Evolutionary conservation across 2,888 invertebrate genomes (phyloP).

Genomic region (Drosophila sordidapex): DNA sequence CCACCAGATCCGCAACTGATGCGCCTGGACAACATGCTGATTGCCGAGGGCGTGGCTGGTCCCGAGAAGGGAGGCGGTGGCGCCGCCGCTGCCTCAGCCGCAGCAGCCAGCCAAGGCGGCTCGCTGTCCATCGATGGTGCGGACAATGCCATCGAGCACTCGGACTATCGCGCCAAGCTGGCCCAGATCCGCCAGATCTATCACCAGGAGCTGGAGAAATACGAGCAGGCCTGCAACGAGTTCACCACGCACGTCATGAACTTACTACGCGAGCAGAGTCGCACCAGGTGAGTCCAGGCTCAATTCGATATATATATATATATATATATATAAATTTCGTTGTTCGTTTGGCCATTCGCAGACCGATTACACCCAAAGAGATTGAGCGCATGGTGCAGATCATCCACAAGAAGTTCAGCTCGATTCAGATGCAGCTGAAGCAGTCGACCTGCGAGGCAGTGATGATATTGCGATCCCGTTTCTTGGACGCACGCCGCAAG

Average conservation of each 20-base stretch:
- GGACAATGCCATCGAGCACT: constrained; percentile 99
- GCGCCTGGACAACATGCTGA: constrained; percentile 99
- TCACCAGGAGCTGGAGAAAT: constrained; percentile 99
- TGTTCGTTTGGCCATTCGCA: constrained; percentile 31
- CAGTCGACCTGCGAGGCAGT: constrained; percentile 99
- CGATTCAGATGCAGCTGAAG: constrained; percentile 99
- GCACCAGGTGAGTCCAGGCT: constrained; percentile 87
- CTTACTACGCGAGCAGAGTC: constrained; percentile 96
- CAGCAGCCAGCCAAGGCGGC: constrained; percentile 91
- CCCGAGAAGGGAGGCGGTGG: constrained; percentile 97
- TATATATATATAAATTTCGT: background rate
- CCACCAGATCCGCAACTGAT: constrained; percentile 99
- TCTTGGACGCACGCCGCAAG: constrained; percentile 93
- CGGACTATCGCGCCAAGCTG: constrained; percentile 99
- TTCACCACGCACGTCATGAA: constrained; percentile 99
- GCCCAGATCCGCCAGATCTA: constrained; percentile 99
- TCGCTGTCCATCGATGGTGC: constrained; percentile 86
- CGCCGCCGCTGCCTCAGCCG: constrained; percentile 94
- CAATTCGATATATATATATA: no score
- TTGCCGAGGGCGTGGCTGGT: constrained; percentile 98
- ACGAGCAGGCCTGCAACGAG: constrained; percentile 99
- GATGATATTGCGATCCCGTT: constrained; percentile 94
- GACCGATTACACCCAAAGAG: constrained; percentile 99
- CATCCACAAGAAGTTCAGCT: constrained; percentile 99
- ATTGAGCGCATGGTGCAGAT: constrained; percentile 99